Percentiles rank a stretch among this genome's conserved stretches.
Evolutionary conservation across 1,140 invertebrate species (phyloP).

Genomic region (Tribolium madens): DNA sequence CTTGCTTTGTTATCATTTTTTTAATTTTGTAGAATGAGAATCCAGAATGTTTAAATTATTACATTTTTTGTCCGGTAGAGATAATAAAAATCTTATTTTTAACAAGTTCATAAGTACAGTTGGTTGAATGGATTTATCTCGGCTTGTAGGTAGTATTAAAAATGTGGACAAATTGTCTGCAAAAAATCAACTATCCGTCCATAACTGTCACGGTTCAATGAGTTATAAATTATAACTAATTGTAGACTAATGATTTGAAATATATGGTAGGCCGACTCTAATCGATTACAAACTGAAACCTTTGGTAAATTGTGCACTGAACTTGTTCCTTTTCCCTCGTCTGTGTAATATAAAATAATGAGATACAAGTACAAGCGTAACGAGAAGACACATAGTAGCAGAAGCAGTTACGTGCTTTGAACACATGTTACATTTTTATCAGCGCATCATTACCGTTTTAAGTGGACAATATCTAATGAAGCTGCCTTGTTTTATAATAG

Average conservation of each 20-base stretch:
- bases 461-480: constrained; percentile 45
- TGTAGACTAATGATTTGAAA: constrained; percentile 18
- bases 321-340: constrained; percentile 31
- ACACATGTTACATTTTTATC: constrained; percentile 49
- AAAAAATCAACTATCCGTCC: constrained; percentile 23
- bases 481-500: constrained; percentile 28
- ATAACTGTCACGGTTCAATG: constrained; percentile 12
- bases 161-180: constrained; percentile 6
- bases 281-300: constrained; percentile 17
- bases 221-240: constrained; percentile 29
- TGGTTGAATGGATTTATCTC: not conserved
- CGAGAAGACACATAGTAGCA: constrained; percentile 33
- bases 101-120: too few species aligned
- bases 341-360: constrained; percentile 39
- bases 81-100: too few species aligned
- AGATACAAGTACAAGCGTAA: constrained; percentile 42
- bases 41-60: too few species aligned
- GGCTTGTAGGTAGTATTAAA: not conserved
- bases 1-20: too few species aligned
- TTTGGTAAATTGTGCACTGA: constrained; percentile 16
- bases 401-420: constrained; percentile 38
- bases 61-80: too few species aligned
- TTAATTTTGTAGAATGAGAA: too few species aligned
- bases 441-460: constrained; percentile 44
- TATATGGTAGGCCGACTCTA: constrained; percentile 14